A percentile compares a stretch with the other conserved stretches of the same genome.
phyloP scores from a whole-genome alignment of 2,888 invertebrate genomes.

The Leptopilina drosophilae region DNA sequence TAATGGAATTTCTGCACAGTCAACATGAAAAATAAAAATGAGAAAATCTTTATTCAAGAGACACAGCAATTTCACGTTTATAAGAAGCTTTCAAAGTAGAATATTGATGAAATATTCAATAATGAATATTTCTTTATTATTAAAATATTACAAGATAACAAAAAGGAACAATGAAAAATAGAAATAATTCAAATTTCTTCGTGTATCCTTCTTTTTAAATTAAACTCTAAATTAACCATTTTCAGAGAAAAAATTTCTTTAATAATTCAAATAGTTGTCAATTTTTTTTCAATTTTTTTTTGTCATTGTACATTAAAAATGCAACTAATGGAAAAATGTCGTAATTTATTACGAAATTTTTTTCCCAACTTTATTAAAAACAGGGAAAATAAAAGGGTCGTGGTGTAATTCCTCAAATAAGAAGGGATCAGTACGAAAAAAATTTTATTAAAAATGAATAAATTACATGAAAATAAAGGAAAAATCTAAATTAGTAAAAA shows the following conservation, averaged over 20 bases:
- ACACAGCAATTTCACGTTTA: neutral
- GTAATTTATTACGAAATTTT: no score
- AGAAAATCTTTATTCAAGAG: neutral
- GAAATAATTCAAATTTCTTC: neutral
- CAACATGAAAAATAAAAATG: conserved; percentile 2
- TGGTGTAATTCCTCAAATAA: no score
- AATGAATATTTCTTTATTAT: neutral
- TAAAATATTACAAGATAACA: neutral
- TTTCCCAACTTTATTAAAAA: no score
- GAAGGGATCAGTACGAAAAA: no score
- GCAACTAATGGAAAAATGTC: no score
- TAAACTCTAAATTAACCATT: neutral
- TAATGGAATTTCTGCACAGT: conserved; percentile 9
- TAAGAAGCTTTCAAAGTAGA: neutral
- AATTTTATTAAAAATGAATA: no score
- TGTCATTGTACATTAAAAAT: no score
- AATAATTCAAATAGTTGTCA: no score
- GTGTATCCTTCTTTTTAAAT: neutral
- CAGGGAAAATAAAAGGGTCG: no score
- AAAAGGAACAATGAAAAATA: neutral
- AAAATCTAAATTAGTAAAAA: neutral
- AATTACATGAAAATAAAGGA: no score
- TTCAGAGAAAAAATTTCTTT: no score
- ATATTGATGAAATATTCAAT: conserved; percentile 8
- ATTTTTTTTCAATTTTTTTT: no score